Conservation (phyloP, 2,888 invertebrate species). For the Caenorhabditis parvicauda region DNA sequence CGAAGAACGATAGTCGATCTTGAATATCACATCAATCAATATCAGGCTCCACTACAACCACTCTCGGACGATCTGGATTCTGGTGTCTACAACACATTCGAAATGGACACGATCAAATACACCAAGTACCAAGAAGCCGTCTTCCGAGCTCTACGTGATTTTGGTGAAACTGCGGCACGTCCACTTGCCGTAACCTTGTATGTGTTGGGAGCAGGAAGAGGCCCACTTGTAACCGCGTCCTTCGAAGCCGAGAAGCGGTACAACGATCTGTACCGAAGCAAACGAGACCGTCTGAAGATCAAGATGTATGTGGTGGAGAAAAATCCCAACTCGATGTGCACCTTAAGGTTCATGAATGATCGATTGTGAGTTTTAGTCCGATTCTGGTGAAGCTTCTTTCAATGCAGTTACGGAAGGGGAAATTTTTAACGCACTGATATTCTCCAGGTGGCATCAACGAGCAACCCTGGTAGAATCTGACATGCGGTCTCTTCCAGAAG, state of each 20-base stretch:
- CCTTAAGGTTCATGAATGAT: constrained; percentile 48
- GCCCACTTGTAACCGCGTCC: constrained; percentile 75
- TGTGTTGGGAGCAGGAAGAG: constrained; percentile 90
- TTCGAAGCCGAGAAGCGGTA: constrained; percentile 28
- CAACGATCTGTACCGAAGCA: constrained; percentile 20
- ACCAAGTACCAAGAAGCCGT: constrained; percentile 38
- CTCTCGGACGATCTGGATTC: constrained; percentile 91
- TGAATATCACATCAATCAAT: too few relatives aligned
- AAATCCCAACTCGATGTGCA: constrained; percentile 85
- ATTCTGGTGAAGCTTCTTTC: too few relatives aligned
- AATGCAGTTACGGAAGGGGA: background rate
- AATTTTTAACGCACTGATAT: background rate
- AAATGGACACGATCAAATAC: constrained; percentile 94
- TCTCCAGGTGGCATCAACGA: constrained; percentile 43
- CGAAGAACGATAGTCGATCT: too few relatives aligned
- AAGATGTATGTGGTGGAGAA: constrained; percentile 89
- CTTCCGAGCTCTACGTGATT: constrained; percentile 27
- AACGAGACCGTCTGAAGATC: constrained; percentile 19
- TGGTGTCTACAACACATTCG: constrained; percentile 94
- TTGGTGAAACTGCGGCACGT: constrained; percentile 10
- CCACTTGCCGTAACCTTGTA: constrained; percentile 71
- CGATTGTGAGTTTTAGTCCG: constrained; percentile 17
- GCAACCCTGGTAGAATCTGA: constrained; percentile 66
- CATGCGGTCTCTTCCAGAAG: constrained; percentile 64
- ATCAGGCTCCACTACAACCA: constrained; percentile 78